Percentiles rank a stretch among this genome's conserved stretches.
phyloP scores from a whole-genome alignment of 2,797 vertebrate genomes.

The Alosa sapidissima region DNA sequence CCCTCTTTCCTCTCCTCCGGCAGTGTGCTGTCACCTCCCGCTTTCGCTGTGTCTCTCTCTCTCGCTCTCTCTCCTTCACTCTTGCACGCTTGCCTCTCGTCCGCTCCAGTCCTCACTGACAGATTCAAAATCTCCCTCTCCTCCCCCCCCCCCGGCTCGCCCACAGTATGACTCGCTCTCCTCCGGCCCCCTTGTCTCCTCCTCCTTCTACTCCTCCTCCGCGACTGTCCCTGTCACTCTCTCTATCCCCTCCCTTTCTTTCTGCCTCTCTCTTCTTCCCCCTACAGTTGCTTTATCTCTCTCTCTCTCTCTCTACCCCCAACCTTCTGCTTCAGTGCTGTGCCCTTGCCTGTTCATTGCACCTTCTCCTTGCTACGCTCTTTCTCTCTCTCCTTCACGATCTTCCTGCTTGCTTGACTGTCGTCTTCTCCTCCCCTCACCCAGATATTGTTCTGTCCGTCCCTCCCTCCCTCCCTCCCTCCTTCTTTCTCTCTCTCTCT shows the following conservation, averaged over 20 bases:
- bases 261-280: conserved; percentile 17
- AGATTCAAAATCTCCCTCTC: conserved; percentile 54
- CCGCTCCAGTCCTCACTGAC: neutral
- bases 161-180: conserved; percentile 12
- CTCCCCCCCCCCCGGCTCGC: conserved; percentile 67
- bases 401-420: conserved; percentile 42
- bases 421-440: conserved; percentile 59
- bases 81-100: neutral
- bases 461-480: conserved; percentile 51
- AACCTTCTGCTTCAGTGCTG: conserved; percentile 69
- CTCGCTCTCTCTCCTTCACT: neutral
- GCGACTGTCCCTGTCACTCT: neutral
- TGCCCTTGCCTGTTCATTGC: conserved; percentile 72
- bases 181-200: neutral
- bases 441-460: conserved; percentile 66
- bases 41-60: neutral
- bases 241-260: conserved; percentile 11
- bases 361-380: conserved; percentile 33
- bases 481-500: conserved; percentile 59
- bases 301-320: conserved; percentile 62
- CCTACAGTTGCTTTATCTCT: conserved; percentile 56
- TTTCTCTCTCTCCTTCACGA: conserved; percentile 51
- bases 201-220: conserved; percentile 2
- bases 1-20: neutral
- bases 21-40: neutral